Conservation (phyloP, 2,113 vertebrate species). For the Xyrauchen texanus region DNA sequence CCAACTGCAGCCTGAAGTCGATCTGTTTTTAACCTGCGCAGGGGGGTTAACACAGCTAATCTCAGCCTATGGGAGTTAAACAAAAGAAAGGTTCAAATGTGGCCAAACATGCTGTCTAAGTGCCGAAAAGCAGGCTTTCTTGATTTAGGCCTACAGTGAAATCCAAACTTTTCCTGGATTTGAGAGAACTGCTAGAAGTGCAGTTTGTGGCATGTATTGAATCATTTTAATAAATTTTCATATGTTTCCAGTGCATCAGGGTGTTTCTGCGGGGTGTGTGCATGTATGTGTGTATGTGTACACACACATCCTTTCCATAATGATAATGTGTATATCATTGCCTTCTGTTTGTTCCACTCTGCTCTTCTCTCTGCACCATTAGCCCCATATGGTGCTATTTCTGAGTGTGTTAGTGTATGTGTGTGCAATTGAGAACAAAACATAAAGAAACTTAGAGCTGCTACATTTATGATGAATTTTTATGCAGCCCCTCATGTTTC, state of each 20-base stretch:
- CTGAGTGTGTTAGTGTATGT: neutral
- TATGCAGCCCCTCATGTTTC: neutral
- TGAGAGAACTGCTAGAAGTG: neutral
- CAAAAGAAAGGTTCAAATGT: neutral
- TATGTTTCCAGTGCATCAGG: conserved; percentile 17
- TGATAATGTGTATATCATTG: conserved; percentile 55
- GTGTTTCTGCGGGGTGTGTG: conserved; percentile 15
- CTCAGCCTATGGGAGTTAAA: conserved; percentile 34
- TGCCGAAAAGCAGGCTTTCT: neutral
- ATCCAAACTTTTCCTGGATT: neutral
- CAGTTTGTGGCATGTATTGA: conserved; percentile 4
- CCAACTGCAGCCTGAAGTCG: conserved; percentile 1
- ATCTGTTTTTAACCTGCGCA: conserved; percentile 4
- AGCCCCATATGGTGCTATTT: conserved; percentile 60
- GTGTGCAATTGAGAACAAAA: neutral
- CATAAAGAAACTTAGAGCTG: neutral
- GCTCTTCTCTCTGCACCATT: conserved; percentile 52
- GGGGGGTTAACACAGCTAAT: conserved; percentile 30
- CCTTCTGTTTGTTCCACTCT: conserved; percentile 47
- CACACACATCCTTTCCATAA: conserved; percentile 41
- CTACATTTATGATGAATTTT: conserved; percentile 1
- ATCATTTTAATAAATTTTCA: conserved; percentile 28
- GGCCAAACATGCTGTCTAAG: neutral
- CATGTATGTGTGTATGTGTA: neutral
- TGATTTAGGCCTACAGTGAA: neutral